Conservation (phyloP, 2,888 invertebrate genomes). For the Cosmia pyralina region DNA sequence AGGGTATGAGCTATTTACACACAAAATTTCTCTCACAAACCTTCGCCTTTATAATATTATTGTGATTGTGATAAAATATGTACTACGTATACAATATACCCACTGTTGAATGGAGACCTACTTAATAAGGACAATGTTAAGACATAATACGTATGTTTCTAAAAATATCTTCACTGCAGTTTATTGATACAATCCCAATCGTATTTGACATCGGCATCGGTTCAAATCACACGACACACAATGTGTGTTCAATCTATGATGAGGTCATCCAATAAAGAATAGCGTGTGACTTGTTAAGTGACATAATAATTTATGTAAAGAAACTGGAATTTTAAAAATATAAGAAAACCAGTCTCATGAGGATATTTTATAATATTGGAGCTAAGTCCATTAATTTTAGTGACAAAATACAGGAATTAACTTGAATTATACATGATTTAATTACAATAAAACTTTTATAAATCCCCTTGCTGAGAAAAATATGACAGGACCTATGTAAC, state of each 20-base stretch:
- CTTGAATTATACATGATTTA: not conserved
- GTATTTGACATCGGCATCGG: constrained; percentile 48
- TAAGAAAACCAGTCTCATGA: not conserved
- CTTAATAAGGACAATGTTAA: constrained; percentile 28
- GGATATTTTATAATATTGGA: not conserved
- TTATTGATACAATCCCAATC: constrained; percentile 48
- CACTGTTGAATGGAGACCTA: constrained; percentile 28
- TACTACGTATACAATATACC: constrained; percentile 8
- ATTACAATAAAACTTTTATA: not conserved
- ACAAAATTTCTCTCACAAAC: too few relatives aligned
- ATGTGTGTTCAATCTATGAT: constrained; percentile 56
- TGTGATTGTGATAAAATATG: not conserved
- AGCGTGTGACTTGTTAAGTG: constrained; percentile 37
- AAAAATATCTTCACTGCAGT: constrained; percentile 39
- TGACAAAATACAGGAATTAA: not conserved
- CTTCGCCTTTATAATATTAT: too few relatives aligned
- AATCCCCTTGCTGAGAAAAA: not conserved
- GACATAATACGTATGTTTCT: constrained; percentile 23
- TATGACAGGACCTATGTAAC: not conserved
- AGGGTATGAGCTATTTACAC: too few relatives aligned
- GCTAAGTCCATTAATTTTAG: not conserved
- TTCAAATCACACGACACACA: constrained; percentile 55
- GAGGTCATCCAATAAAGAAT: constrained; percentile 63
- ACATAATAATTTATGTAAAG: constrained; percentile 13
- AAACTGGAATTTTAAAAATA: not conserved